Conservation (phyloP, 1,140 invertebrate genomes). For the Zaprionus tsacasi region DNA sequence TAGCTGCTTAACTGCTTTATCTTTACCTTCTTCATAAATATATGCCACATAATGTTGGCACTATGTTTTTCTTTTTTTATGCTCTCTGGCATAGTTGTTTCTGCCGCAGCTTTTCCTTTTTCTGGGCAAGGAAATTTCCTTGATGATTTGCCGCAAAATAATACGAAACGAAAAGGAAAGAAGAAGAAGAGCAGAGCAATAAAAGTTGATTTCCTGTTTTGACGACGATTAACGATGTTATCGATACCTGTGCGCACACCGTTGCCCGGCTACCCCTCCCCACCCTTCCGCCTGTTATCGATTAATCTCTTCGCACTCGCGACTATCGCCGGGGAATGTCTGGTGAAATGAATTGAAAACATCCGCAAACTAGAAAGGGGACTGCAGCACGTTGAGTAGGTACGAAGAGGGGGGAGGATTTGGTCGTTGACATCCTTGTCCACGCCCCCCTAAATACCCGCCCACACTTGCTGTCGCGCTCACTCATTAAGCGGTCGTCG, state of each 20-base stretch:
- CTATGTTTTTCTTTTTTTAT: too few species aligned
- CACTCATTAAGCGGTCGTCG: conserved; percentile 44
- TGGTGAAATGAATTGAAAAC: conserved; percentile 7
- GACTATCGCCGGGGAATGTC: neutral
- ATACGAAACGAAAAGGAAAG: neutral
- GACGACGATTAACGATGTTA: conserved; percentile 6
- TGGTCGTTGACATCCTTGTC: conserved; percentile 1
- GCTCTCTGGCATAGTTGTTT: too few species aligned
- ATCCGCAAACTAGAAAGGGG: neutral
- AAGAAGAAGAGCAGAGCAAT: neutral
- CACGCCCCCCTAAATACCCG: conserved; percentile 11
- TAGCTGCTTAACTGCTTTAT: too few species aligned
- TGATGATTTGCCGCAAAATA: neutral
- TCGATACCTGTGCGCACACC: conserved; percentile 3
- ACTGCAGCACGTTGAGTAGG: neutral
- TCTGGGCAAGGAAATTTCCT: neutral
- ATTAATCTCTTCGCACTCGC: conserved; percentile 6
- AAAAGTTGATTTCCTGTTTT: conserved; percentile 6
- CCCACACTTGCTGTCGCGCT: neutral
- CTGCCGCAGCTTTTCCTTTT: too few species aligned
- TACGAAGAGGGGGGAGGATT: neutral
- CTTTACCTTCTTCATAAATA: too few species aligned
- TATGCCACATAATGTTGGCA: too few species aligned
- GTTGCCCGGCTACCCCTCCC: neutral
- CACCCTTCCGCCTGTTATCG: neutral